A percentile compares a stretch with the other conserved stretches of the same genome.
Evolutionary conservation across 2,113 vertebrate genomes (phyloP).

Genomic region (Megaleporinus macrocephalus): DNA sequence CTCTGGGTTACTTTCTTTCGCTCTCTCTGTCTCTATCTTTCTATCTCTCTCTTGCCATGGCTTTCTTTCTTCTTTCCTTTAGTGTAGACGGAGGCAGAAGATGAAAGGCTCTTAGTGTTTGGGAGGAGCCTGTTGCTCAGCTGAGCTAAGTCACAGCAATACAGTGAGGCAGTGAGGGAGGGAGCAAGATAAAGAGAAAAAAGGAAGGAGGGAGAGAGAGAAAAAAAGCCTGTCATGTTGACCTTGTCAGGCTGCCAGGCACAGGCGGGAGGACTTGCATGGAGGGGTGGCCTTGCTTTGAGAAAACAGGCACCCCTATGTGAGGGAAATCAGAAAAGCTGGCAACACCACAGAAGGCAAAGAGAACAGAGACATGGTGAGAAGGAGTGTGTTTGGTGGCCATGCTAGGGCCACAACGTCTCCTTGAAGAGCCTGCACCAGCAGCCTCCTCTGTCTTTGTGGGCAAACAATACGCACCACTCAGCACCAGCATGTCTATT

Average conservation of each 20-base stretch:
- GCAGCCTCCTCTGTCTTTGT: background rate
- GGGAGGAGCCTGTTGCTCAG: slow-evolving; percentile 67
- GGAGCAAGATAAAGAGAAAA: slow-evolving; percentile 15
- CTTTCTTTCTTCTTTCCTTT: slow-evolving; percentile 42
- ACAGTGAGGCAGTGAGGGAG: slow-evolving; percentile 13
- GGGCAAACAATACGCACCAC: background rate
- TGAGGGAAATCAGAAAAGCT: slow-evolving; percentile 60
- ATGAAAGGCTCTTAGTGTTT: slow-evolving; percentile 66
- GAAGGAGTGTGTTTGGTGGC: background rate
- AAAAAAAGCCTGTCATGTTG: slow-evolving; percentile 65
- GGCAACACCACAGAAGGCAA: slow-evolving; percentile 59
- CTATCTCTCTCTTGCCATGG: slow-evolving; percentile 64
- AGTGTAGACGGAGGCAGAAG: slow-evolving; percentile 61
- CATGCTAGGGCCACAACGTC: background rate
- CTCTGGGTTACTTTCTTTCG: background rate
- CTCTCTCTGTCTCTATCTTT: slow-evolving; percentile 64
- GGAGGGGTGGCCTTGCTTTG: slow-evolving; percentile 53
- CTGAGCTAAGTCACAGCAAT: slow-evolving; percentile 43
- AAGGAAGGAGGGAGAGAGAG: slow-evolving; percentile 41
- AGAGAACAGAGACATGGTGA: slow-evolving; percentile 58
- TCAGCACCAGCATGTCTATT: slow-evolving; percentile 42
- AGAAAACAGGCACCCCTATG: slow-evolving; percentile 62
- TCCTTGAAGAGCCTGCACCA: slow-evolving; percentile 57
- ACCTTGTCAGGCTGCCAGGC: slow-evolving; percentile 72
- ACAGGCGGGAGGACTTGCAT: background rate